Base-by-base conservation (phyloP, 2,113 vertebrate genomes). In the Zapus hudsonius region DNA sequence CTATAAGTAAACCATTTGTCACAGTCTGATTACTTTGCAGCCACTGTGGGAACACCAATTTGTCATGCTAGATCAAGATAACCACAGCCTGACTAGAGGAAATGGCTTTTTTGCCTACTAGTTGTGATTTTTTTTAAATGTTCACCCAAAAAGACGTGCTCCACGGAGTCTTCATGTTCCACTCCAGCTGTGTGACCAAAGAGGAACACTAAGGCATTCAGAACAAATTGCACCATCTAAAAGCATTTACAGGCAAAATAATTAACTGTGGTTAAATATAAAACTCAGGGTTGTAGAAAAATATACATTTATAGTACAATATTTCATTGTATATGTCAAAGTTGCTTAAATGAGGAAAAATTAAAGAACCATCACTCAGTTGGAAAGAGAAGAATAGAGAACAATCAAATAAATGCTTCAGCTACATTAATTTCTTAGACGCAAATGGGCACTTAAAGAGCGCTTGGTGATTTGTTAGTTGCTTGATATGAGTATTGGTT, bases 1-100 rank as follows among this genome's bases (percentile, higher is more conserved):
- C 97, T 98, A 94, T 97, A 98, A 98, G 97, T 98, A 98, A 98
- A 98, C 97, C 98, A 98, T 98, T 98, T 98, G 98, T 98, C 98
- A 98, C 97, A 98, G 98, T 98, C 98, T 98, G 98, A 98, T 98
- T 98, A 98, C 97, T 98, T 98, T 96, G 97, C 97, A 98, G 97
- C 96, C 97, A 98, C 97, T 97, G 96, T 97, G 97, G 98, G 98
- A 98, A 95, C 97, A 97, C 98, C 97, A 98, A 98, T 98, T 98
- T 98, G 98, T 98, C 98, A 98, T 98, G 98, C 97, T 97, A 98
- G 97, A 98, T 98, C 97, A 97, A 98, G 97, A 95, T 94, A 98
- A 97, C 97, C 97, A 97, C 97, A 97, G 97, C 96, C 96, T 98
- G 97, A 97, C 96, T 96, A 89, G 38, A 97, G 1, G 19, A 96